phyloP scores from a whole-genome alignment of 2,113 vertebrate species.

The Dicrurus megarhynchus region DNA sequence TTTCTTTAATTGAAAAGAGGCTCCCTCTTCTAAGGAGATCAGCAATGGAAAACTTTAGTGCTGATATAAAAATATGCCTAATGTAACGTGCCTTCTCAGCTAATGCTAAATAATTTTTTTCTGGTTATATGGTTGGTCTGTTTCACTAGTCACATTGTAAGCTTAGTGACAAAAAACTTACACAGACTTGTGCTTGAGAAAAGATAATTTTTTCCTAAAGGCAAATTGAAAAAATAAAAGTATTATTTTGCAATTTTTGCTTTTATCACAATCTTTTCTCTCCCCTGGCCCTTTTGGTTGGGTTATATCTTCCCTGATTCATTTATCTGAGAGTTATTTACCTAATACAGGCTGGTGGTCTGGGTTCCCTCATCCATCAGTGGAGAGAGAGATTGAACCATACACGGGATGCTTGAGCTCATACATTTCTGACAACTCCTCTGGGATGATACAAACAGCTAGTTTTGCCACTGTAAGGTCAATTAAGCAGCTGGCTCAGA shows the following conservation, averaged over 20 bases:
- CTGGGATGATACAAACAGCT: not conserved
- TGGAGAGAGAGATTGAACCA: not conserved
- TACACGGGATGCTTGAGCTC: not conserved
- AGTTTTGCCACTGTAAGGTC: not conserved
- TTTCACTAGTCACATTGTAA: not conserved
- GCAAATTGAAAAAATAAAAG: not conserved
- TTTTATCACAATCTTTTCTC: not conserved
- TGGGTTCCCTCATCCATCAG: not conserved
- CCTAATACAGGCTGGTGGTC: not conserved
- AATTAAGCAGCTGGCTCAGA: not conserved
- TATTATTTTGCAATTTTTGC: not conserved
- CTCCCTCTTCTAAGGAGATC: not conserved
- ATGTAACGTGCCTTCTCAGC: not conserved
- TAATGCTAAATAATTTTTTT: not conserved
- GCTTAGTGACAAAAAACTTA: not conserved
- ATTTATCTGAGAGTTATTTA: not conserved
- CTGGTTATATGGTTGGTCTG: not conserved
- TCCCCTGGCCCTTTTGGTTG: not conserved
- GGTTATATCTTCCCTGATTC: not conserved
- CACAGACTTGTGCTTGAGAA: not conserved
- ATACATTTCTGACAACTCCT: not conserved
- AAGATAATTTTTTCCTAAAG: not conserved
- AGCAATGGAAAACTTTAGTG: not conserved
- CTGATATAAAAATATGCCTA: not conserved
- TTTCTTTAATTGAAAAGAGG: not conserved